These are phyloP conservation scores for Prunella fulvescens DNA, from an alignment of 2,113 vertebrate genomes.

Conservation along the genomic window DNA sequence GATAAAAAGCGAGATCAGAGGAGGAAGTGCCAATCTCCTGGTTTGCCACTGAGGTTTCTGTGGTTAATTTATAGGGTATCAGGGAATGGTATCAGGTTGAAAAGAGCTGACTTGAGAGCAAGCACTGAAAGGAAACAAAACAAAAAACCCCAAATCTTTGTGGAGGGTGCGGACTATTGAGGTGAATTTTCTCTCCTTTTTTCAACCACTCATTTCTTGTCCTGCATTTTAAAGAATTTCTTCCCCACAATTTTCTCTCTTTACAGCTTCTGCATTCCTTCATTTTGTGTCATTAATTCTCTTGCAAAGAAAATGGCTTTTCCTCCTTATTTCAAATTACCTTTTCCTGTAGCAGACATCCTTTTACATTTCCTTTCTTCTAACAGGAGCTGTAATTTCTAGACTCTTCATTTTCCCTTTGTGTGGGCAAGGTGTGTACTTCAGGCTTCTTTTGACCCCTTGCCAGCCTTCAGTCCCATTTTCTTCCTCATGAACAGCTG, in stretches of 20 bases:
- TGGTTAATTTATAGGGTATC: background rate
- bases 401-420: background rate
- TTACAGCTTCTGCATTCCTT: background rate
- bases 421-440: background rate
- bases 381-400: background rate
- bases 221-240: background rate
- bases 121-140: background rate
- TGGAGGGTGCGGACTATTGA: background rate
- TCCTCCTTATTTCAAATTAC: background rate
- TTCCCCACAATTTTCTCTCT: background rate
- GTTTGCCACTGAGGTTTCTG: background rate
- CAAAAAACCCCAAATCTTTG: background rate
- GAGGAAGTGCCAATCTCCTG: background rate
- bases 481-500: background rate
- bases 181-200: background rate
- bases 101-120: background rate
- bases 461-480: background rate
- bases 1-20: background rate
- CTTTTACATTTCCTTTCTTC: background rate
- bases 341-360: background rate
- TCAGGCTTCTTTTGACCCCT: background rate
- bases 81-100: background rate
- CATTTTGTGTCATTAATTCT: background rate
- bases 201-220: background rate
- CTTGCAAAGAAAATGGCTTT: background rate